phyloP scores from a whole-genome alignment of 1,140 invertebrate genomes.

The Drosophila lini region DNA sequence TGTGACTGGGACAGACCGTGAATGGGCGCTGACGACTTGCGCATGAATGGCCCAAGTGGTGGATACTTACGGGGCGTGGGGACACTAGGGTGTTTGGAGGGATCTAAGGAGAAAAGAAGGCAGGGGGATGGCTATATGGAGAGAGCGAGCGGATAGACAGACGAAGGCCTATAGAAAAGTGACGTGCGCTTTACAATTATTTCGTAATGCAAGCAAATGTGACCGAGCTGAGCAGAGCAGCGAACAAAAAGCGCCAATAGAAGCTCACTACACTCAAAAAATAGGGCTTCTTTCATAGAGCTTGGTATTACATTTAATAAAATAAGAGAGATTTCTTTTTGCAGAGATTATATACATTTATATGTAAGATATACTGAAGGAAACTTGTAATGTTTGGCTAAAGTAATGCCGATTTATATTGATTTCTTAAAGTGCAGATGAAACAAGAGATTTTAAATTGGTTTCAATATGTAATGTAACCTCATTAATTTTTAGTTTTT shows the following conservation, averaged over 20 bases:
- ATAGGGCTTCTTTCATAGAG: conserved; percentile 9
- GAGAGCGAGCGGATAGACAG: conserved; percentile 54
- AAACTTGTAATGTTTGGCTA: neutral
- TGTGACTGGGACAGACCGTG: conserved; percentile 53
- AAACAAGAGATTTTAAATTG: neutral
- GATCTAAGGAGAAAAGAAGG: conserved; percentile 1
- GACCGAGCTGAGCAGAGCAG: conserved; percentile 57
- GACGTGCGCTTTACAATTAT: conserved; percentile 81
- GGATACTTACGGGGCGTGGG: conserved; percentile 14
- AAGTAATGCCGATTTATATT: too few species aligned
- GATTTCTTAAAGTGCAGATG: neutral
- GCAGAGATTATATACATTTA: neutral
- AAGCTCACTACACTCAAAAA: conserved; percentile 36
- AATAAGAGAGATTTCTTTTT: neutral
- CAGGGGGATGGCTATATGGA: conserved; percentile 21
- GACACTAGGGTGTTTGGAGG: conserved; percentile 13
- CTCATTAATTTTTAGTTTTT: too few species aligned
- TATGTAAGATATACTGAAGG: neutral
- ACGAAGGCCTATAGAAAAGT: conserved; percentile 80
- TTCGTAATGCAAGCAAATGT: conserved; percentile 81
- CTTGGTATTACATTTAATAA: neutral
- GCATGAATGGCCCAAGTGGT: conserved; percentile 77
- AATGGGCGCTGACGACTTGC: conserved; percentile 78
- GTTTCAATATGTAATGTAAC: neutral
- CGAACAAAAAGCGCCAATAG: conserved; percentile 37